Evolutionary conservation across 2,888 invertebrate genomes (phyloP), one percentile per base, ranked within the genome.

Genomic region (Corbicula japonica): DNA sequence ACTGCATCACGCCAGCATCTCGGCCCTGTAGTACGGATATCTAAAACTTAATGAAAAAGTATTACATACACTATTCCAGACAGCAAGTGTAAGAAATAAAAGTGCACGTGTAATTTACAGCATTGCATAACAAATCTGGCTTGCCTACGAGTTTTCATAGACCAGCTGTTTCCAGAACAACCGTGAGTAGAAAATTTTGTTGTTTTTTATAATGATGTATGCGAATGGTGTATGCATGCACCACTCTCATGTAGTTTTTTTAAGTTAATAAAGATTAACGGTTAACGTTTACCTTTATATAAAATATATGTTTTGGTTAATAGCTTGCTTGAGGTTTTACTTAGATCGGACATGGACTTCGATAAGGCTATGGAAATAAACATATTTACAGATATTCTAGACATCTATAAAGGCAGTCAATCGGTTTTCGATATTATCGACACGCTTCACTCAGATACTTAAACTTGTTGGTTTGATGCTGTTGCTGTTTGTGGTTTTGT

Each of bases 61-160:
- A 58, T 58, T 58, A 58, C 58, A 54, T 54, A 52, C 63, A 63
- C 21, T n/a, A 69, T 28, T 34, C 15, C 48, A 38, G 48, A 44
- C 61, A 54, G 50, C 41, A 30, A 62, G 71, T 44, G 26, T 38
- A 41, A 41, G 66, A 72, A 72, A 62, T 60, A 62, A 72, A 72
- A 72, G 71, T 72, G 71, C 71, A 72, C 63, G 52, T 70, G 70
- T 52, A 66, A 66, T 66, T 54, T 66, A 41, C 54, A 28, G 66
- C 38, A 41, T 28, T 66, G 26, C 41, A 54, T 21, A 38, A 26
- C 35, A 38, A 8, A 28, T 30, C 8, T 18, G 52, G 41, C 6
- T 65, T 50, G 35, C 30, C 52, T 52, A 65, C 38, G 58, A 35
- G 58, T 34, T 21, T 35, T 58, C 34, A n/a, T 8, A 66, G 12